phyloP scores from a whole-genome alignment of 1,140 invertebrate genomes.

The Trichogramma pretiosum region DNA sequence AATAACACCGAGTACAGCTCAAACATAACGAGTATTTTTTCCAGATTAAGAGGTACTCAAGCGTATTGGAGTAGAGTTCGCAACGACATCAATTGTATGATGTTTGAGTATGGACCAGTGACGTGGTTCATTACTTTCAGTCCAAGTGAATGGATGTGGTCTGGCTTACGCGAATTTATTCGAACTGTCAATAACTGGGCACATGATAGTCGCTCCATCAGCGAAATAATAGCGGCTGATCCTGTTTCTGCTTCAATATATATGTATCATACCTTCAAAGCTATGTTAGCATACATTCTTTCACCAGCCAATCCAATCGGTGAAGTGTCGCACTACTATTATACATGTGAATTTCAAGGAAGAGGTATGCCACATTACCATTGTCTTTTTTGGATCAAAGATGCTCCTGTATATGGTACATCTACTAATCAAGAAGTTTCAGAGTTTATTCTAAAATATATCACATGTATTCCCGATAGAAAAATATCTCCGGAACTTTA shows the following conservation, averaged over 20 bases:
- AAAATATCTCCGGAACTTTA: constrained; percentile 18
- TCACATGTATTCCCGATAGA: constrained; percentile 28
- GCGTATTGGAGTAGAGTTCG: constrained; percentile 26
- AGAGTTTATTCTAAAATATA: constrained; percentile 28
- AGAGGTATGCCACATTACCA: constrained; percentile 31
- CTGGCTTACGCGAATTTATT: constrained; percentile 29
- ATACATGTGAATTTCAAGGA: constrained; percentile 27
- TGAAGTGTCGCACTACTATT: constrained; percentile 26
- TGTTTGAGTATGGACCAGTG: constrained; percentile 30
- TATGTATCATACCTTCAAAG: constrained; percentile 31
- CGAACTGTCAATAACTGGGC: constrained; percentile 22
- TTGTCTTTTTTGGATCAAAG: constrained; percentile 28
- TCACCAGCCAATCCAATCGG: constrained; percentile 26
- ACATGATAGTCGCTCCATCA: constrained; percentile 15
- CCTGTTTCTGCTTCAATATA: constrained; percentile 28
- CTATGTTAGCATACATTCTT: constrained; percentile 30
- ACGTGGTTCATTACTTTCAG: constrained; percentile 38
- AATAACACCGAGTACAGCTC: constrained; percentile 21
- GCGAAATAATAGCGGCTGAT: constrained; percentile 24
- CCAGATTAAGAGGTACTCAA: constrained; percentile 24
- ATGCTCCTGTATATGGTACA: constrained; percentile 24
- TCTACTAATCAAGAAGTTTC: constrained; percentile 23
- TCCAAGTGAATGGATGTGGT: constrained; percentile 32
- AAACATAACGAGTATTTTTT: constrained; percentile 25
- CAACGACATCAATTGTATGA: constrained; percentile 29